Percentiles rank a stretch among this genome's conserved stretches.
Conservation (phyloP, 2,888 invertebrate genomes). For the Teinopalpus imperialis region DNA sequence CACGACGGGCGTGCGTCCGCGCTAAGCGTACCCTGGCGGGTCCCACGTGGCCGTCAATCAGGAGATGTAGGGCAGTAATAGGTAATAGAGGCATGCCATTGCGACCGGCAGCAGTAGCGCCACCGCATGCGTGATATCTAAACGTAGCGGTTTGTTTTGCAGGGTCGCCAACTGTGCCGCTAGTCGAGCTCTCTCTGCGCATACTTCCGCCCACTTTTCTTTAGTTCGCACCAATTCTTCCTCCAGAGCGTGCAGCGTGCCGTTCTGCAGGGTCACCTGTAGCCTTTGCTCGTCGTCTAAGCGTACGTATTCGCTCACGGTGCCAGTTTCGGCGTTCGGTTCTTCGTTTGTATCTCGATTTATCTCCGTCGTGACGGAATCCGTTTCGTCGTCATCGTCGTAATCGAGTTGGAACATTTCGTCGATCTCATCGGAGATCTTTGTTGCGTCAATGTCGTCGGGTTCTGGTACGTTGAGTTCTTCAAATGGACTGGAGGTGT, state of each 20-base stretch:
- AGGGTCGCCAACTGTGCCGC: conserved; percentile 82
- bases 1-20: conserved; percentile 27
- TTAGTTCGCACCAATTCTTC: conserved; percentile 88
- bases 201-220: conserved; percentile 85
- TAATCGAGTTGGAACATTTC: conserved; percentile 72
- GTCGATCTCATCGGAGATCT: conserved; percentile 71
- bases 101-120: conserved; percentile 82
- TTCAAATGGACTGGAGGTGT: conserved; percentile 42
- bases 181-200: conserved; percentile 83
- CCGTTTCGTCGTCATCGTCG: conserved; percentile 71
- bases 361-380: too few species aligned
- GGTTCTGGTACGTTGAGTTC: conserved; percentile 37
- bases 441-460: conserved; percentile 49
- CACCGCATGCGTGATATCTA: conserved; percentile 80
- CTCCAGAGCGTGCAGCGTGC: conserved; percentile 84
- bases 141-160: conserved; percentile 80
- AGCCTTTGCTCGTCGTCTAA: conserved; percentile 52
- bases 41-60: conserved; percentile 84
- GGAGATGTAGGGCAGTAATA: conserved; percentile 82
- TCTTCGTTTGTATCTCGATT: conserved; percentile 39
- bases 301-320: conserved; percentile 48
- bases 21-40: conserved; percentile 74
- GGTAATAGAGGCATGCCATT: conserved; percentile 82
- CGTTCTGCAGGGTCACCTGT: conserved; percentile 65
- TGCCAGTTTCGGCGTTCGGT: conserved; percentile 24